Conservation (phyloP, 2,797 vertebrate species). For the Lepidocolaptes lacrymiger region DNA sequence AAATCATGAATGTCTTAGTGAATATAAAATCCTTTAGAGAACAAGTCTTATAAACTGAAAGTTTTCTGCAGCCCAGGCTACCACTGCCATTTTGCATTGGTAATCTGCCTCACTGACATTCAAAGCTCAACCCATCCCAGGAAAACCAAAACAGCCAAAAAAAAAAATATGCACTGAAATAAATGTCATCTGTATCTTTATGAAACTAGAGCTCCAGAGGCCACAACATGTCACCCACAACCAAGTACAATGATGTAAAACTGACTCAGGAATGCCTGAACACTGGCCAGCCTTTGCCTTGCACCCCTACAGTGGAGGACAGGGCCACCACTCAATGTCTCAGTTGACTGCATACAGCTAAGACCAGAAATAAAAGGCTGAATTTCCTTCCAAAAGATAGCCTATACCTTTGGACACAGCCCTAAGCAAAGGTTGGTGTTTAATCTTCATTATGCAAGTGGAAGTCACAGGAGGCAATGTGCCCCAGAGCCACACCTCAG, state of each 20-base stretch:
- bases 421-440: conserved; percentile 51
- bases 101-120: background rate
- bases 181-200: background rate
- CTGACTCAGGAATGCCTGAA: background rate
- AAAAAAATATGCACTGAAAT: background rate
- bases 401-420: background rate
- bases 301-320: accelerated
- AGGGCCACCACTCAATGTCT: background rate
- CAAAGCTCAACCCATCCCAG: background rate
- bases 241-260: background rate
- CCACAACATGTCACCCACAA: background rate
- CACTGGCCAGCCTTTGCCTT: background rate
- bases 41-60: background rate
- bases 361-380: background rate
- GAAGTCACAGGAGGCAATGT: background rate
- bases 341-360: background rate
- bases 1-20: background rate
- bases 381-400: background rate
- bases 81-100: background rate
- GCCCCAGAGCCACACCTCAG: conserved; percentile 21
- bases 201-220: background rate
- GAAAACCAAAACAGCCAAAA: background rate
- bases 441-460: background rate
- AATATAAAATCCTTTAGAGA: background rate
- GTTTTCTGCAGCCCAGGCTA: background rate